Evolutionary conservation across 2,797 vertebrate species (phyloP).

Genomic region (Erethizon dorsatum): DNA sequence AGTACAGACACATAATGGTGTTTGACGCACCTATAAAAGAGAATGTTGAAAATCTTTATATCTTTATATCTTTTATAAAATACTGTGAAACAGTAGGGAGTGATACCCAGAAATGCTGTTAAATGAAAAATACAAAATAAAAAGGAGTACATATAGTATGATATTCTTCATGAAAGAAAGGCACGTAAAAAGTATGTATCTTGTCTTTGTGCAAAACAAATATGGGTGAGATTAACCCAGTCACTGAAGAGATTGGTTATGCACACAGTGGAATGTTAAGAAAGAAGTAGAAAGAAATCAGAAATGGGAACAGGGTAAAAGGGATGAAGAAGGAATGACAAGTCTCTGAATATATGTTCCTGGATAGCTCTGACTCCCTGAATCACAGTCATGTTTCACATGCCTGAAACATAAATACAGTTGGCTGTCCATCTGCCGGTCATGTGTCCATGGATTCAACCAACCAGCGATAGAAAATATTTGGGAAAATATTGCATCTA

Average conservation of each 20-base stretch:
- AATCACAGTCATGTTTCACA: background rate
- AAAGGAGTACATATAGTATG: background rate
- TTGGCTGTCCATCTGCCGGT: background rate
- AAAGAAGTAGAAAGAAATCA: background rate
- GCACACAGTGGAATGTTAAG: background rate
- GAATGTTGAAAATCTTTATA: background rate
- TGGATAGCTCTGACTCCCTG: background rate
- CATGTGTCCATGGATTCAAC: background rate
- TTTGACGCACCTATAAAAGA: background rate
- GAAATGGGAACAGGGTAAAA: background rate
- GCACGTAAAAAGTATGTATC: background rate
- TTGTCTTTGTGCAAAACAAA: background rate
- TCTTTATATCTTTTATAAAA: too few species aligned
- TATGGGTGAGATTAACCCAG: background rate
- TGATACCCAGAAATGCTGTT: background rate
- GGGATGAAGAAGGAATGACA: background rate
- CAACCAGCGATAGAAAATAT: background rate
- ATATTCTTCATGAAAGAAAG: background rate
- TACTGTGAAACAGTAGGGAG: background rate
- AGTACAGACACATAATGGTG: background rate
- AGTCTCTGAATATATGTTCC: background rate
- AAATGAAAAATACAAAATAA: background rate
- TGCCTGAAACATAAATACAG: background rate
- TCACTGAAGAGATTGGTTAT: background rate
- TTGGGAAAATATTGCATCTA: too few species aligned